phyloP scores from a whole-genome alignment of 2,888 invertebrate genomes.

The Heliconius hortense region DNA sequence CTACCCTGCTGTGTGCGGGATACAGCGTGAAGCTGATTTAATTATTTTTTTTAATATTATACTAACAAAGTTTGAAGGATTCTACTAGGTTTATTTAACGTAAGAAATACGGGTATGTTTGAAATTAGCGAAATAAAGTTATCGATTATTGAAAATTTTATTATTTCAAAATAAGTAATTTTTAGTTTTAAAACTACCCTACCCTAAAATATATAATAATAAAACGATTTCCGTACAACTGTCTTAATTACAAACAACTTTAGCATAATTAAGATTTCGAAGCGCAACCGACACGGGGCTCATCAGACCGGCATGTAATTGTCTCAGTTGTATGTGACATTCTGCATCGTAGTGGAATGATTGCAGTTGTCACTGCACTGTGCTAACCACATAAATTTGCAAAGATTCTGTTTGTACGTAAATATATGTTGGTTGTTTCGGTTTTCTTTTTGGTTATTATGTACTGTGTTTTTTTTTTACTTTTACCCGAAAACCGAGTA shows the following conservation, averaged over 20 bases:
- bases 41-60: no score
- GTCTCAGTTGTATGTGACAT: conserved; percentile 12
- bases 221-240: background rate
- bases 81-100: no score
- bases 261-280: conserved; percentile 12
- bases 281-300: background rate
- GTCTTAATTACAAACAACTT: conserved; percentile 13
- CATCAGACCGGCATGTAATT: conserved; percentile 16
- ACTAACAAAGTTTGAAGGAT: no score
- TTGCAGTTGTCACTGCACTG: conserved; percentile 22
- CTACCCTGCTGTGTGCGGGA: no score
- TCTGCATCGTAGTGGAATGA: conserved; percentile 12
- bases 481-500: no score
- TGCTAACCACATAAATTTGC: conserved; percentile 7
- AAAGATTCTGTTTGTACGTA: conserved; percentile 6
- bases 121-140: no score
- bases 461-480: no score
- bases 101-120: no score
- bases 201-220: background rate
- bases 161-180: no score
- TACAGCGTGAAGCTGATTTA: no score
- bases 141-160: no score
- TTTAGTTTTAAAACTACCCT: background rate
- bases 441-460: background rate
- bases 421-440: background rate